These are phyloP conservation scores for Ginglymostoma cirratum DNA, from an alignment of 2,113 vertebrate genomes.

Conservation along the genomic window DNA sequence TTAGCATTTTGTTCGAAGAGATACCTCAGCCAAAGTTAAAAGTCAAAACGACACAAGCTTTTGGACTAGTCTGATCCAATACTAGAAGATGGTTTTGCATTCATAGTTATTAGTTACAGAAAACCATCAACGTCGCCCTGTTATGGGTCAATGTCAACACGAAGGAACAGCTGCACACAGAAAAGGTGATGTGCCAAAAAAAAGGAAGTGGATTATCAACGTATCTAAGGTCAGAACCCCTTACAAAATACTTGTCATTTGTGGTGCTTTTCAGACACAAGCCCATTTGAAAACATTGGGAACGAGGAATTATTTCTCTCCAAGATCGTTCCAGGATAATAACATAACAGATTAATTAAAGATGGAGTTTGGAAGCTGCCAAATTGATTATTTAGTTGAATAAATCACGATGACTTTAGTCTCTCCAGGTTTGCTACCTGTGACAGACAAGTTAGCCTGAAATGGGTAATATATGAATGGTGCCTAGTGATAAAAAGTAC, in stretches of 20 bases:
- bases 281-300: background rate
- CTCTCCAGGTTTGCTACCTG: background rate
- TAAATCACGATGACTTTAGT: background rate
- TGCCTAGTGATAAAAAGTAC: background rate
- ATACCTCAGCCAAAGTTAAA: background rate
- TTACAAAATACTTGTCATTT: background rate
- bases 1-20: background rate
- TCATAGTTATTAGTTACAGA: background rate
- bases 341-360: background rate
- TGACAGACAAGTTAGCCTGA: background rate
- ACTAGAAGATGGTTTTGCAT: background rate
- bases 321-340: background rate
- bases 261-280: background rate
- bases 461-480: background rate
- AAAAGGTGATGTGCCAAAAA: conserved; percentile 12
- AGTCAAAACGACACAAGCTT: background rate
- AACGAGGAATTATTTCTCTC: background rate
- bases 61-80: background rate
- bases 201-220: background rate
- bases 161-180: conserved; percentile 18
- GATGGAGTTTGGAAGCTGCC: background rate
- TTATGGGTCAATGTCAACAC: background rate
- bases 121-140: background rate
- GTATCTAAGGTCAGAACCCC: background rate
- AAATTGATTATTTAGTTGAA: background rate